These are phyloP conservation scores for Manis pentadactyla DNA, from an alignment of 2,797 vertebrate genomes.

Conservation along the genomic window DNA sequence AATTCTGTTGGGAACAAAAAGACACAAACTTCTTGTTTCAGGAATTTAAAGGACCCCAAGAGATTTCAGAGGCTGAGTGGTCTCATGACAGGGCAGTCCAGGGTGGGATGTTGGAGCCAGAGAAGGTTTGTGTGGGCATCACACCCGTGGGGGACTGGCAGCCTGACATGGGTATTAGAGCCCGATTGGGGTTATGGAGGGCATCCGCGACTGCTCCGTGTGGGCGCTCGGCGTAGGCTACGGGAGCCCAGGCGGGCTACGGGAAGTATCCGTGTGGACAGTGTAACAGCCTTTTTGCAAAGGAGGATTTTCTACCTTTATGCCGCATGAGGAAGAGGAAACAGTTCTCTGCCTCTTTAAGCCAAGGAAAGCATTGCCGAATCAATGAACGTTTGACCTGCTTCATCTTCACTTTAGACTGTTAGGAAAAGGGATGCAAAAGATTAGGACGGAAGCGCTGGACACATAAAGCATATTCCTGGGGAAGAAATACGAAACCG, in stretches of 20 bases:
- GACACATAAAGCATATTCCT: slow-evolving; percentile 4
- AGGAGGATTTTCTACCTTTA: slow-evolving; percentile 58
- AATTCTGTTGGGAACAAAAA: not conserved
- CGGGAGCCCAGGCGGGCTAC: not conserved
- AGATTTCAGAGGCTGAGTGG: not conserved
- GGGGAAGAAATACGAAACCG: slow-evolving; percentile 29
- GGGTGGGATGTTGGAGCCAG: fast-evolving
- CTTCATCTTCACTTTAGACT: slow-evolving; percentile 55
- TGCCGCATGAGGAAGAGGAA: not conserved
- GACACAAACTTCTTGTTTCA: not conserved
- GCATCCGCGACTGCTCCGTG: not conserved
- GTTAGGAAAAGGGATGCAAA: slow-evolving; percentile 33
- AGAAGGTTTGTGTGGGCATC: not conserved
- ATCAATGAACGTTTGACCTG: slow-evolving; percentile 64
- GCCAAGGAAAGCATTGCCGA: slow-evolving; percentile 47
- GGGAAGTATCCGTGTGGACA: not conserved
- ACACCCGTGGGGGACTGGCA: not conserved
- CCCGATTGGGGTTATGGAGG: not conserved
- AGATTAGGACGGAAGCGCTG: not conserved
- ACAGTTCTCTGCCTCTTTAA: not conserved
- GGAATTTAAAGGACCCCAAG: slow-evolving; percentile 1
- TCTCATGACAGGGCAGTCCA: not conserved
- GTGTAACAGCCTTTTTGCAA: slow-evolving; percentile 33
- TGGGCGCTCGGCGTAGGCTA: not conserved
- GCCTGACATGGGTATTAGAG: not conserved